Evolutionary conservation across 2,797 vertebrate genomes (phyloP).

Genomic region (Acanthurus tractus): DNA sequence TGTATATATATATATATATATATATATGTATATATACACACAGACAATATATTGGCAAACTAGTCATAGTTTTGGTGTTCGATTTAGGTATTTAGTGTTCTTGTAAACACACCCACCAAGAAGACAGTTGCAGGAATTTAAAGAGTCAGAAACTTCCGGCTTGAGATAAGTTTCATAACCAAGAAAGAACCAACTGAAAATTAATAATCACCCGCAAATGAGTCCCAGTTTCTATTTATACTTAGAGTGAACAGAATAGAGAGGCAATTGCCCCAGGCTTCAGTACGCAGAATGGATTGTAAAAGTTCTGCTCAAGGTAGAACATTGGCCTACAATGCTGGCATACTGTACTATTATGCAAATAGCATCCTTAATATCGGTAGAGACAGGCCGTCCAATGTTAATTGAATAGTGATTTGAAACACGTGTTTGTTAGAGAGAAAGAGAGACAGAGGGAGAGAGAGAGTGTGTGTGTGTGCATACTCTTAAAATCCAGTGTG

Average conservation of each 20-base stretch:
- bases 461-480: conserved; percentile 14
- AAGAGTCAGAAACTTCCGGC: conserved; percentile 28
- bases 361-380: conserved; percentile 62
- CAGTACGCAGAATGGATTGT: conserved; percentile 58
- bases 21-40: too few species aligned
- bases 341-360: conserved; percentile 63
- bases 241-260: conserved; percentile 49
- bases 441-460: too few species aligned
- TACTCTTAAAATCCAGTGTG: conserved; percentile 69
- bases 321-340: conserved; percentile 58
- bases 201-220: conserved; percentile 69
- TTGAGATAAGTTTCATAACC: conserved; percentile 50
- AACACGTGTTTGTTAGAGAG: conserved; percentile 16
- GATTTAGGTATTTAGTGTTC: not conserved
- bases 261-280: conserved; percentile 54
- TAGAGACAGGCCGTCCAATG: conserved; percentile 51
- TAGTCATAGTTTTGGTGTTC: not conserved
- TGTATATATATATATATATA: too few species aligned
- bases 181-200: conserved; percentile 59
- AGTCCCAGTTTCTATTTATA: conserved; percentile 74
- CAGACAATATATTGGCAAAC: not conserved
- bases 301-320: conserved; percentile 61
- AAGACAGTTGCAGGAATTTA: conserved; percentile 25
- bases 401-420: conserved; percentile 64
- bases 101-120: conserved; percentile 1